Conservation (phyloP, 92 coral and sea anemone genomes). For the Epizoanthus illoricatus region DNA sequence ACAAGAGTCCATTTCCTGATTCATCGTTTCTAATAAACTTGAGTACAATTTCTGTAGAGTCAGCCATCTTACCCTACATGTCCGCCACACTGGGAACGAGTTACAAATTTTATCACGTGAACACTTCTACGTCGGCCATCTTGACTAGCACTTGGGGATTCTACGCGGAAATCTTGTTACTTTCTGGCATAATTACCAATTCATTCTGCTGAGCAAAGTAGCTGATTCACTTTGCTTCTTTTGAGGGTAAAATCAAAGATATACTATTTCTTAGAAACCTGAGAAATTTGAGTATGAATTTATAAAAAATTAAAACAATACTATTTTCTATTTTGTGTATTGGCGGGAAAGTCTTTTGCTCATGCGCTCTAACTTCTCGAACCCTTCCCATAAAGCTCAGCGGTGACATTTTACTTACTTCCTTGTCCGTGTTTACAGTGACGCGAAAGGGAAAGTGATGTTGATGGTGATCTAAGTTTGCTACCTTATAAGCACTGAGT, state of each 20-base stretch:
- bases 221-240: no score
- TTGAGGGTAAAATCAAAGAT: not conserved
- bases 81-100: no score
- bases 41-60: slow-evolving; percentile 44
- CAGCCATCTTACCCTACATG: slow-evolving; percentile 28
- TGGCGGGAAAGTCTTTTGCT: slow-evolving; percentile 23
- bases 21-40: slow-evolving; percentile 66
- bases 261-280: not conserved
- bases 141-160: slow-evolving; percentile 40
- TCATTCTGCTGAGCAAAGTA: no score
- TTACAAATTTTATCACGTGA: slow-evolving; percentile 15
- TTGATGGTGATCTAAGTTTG: not conserved
- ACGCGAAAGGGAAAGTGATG: not conserved
- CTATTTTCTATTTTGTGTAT: not conserved
- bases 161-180: not conserved
- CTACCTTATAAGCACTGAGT: not conserved
- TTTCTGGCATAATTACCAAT: not conserved
- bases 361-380: slow-evolving; percentile 15
- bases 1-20: slow-evolving; percentile 56
- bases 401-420: not conserved
- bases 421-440: not conserved
- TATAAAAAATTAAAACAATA: no score
- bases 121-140: slow-evolving; percentile 61
- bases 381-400: slow-evolving; percentile 21
- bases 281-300: not conserved